Evolutionary conservation across 1,140 invertebrate species (phyloP).

Genomic region (Zaprionus nigranus): DNA sequence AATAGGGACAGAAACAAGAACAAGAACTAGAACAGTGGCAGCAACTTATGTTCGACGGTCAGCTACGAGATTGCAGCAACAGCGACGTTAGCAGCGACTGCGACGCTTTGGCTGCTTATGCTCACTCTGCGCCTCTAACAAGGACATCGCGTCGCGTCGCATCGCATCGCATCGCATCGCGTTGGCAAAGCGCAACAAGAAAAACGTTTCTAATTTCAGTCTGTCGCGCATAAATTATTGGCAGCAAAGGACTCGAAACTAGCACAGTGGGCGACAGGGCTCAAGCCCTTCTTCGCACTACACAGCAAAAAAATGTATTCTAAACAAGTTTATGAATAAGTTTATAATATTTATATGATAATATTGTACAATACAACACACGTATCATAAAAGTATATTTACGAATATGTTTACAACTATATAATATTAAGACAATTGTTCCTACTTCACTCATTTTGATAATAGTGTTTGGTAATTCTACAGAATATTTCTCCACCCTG

Average conservation of each 20-base stretch:
- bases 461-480: too few relatives aligned
- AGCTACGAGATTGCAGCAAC: background rate
- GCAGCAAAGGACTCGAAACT: conserved; percentile 22
- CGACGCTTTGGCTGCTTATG: conserved; percentile 19
- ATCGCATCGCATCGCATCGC: conserved; percentile 1
- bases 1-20: conserved; percentile 8
- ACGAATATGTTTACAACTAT: too few relatives aligned
- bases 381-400: too few relatives aligned
- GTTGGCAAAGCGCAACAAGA: conserved; percentile 32
- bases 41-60: conserved; percentile 8
- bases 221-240: conserved; percentile 67
- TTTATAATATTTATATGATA: too few relatives aligned
- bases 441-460: too few relatives aligned
- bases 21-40: background rate
- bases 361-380: too few relatives aligned
- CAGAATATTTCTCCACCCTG: too few relatives aligned
- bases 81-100: background rate
- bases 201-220: conserved; percentile 73
- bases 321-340: too few relatives aligned
- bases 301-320: background rate
- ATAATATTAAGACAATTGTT: too few relatives aligned
- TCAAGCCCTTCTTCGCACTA: background rate
- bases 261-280: conserved; percentile 11
- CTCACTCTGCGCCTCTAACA: conserved; percentile 49
- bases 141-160: conserved; percentile 24